Evolutionary conservation across 2,797 vertebrate species (phyloP), one percentile per base, ranked within the genome.

Genomic region (Microctenopoma lineatum): DNA sequence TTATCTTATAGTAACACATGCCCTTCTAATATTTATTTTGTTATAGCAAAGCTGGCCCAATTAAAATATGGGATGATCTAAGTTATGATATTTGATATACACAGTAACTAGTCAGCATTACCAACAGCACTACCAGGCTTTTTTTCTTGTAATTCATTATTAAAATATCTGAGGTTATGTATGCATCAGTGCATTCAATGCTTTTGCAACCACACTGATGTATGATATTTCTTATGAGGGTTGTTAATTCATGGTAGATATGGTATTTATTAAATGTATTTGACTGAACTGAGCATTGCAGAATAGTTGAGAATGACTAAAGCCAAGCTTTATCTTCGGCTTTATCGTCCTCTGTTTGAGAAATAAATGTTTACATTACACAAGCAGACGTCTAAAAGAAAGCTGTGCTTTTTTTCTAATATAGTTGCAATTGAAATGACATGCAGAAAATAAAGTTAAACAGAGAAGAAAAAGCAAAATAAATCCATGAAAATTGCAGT

Each of bases 401-500:
- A 18, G 18, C 11, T 56, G 57, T 57, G 27, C 21, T 21, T 21
- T 21, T 21, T 21, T 21, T 21, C 21, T 21, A 75, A 59, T 57
- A 62, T 9, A 46, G 11, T 59, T 36, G 41, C 36, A 59, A 69
- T 18, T 78, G 56, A 82, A 73, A 81, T 73, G 42, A 60, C 38
- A 51, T 72, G 54, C 26, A 70, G 44, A 18, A 32, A 66, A 18
- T 45, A 44, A 1, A 29, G 13, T 25, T 7, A 44, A 32, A 55
- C 7, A 39, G 0, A 57, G 25, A 41, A 34, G 11, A 58, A 47
- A 70, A 59, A 66, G 34, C 7, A 1, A 54, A 71, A 44, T 1
- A 73, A 75, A 80, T 55, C 50, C 50, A 67, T 66, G 68, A 54
- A 79, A 76, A 84, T 59, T 10, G 54, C 72, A 45, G 38, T 51